Base-by-base conservation (phyloP, 1,140 invertebrate species). In the Aethina tumida region DNA sequence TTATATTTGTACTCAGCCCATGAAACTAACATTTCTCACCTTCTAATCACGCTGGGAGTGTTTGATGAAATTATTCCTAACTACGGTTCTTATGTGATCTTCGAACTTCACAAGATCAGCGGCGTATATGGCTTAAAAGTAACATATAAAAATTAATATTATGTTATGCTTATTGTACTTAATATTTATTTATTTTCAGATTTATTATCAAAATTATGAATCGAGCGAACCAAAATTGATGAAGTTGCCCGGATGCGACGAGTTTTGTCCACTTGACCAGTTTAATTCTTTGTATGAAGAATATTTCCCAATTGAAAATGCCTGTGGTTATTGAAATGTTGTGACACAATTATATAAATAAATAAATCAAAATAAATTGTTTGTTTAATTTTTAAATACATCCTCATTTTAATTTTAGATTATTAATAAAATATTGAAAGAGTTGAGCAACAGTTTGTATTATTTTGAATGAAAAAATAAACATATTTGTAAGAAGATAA, bases 1-100 rank as follows among this genome's bases (percentile, higher is more conserved):
- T 68, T 84, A 40, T 75, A 67, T 30, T 68, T 79, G 40, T 84
- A 80, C 47, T 67, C 75, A 4, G 77, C 74, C 2, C 84, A 88
- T 50, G 84, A 88, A 51, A 75, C 73, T 2, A 84, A 79, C 2
- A 56, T 88, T 3, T 69, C 75, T 1, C 73, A 77, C 36, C 50
- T 86, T 6, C 53, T 86, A 13, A 58, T 68, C 5, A 70, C 75
- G 2, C 54, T 89, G 28, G 69, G 70, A 6, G 64, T 83, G 4
- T 88, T 77, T 70, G 68, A 83, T 31, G 59, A 63, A 9, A 71
- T 75, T 22, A 64, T 71, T 34, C 73, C 73, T 0, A 60, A 61
- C 20, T 75, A 72, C 45, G 68, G 70, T 0, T 58, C 71, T 9
- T 66, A 66, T 2, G 39, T 50, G 9, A 24, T 47, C 4, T 7